A percentile compares a stretch with the other conserved stretches of the same genome.
These are phyloP conservation scores for Ailuropoda melanoleuca DNA, from an alignment of 2,113 vertebrate genomes.

Conservation along the genomic window DNA sequence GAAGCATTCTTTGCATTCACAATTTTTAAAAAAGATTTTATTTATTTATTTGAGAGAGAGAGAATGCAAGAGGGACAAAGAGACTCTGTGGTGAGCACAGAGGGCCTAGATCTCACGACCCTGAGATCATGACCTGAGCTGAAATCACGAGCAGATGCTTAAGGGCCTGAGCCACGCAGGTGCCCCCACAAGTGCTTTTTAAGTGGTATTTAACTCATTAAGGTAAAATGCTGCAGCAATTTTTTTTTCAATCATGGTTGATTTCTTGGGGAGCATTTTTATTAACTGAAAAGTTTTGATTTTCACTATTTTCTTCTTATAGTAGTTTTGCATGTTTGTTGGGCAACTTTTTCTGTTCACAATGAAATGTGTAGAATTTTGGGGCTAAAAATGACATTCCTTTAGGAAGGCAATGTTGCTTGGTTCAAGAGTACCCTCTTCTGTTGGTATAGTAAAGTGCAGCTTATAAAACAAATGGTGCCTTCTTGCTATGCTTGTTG, in stretches of 20 bases:
- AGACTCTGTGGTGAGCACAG: not conserved
- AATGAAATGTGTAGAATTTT: not conserved
- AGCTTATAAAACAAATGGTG: not conserved
- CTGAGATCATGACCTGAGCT: not conserved
- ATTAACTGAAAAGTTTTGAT: not conserved
- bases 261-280: not conserved
- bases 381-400: not conserved
- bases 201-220: not conserved
- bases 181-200: not conserved
- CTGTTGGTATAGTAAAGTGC: not conserved
- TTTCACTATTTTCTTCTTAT: not conserved
- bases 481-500: not conserved
- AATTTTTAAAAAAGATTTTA: not conserved
- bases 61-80: not conserved
- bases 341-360: not conserved
- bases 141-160: not conserved
- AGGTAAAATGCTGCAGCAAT: not conserved
- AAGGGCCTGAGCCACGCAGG: not conserved
- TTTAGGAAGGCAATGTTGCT: not conserved
- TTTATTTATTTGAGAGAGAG: not conserved
- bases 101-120: not conserved
- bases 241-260: not conserved
- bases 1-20: not conserved
- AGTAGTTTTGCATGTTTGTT: not conserved
- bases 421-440: conserved; percentile 23